A percentile compares a stretch with the other conserved stretches of the same genome.
These are phyloP conservation scores for Pachyramphus minor DNA, from an alignment of 2,113 vertebrate genomes.

Conservation along the genomic window DNA sequence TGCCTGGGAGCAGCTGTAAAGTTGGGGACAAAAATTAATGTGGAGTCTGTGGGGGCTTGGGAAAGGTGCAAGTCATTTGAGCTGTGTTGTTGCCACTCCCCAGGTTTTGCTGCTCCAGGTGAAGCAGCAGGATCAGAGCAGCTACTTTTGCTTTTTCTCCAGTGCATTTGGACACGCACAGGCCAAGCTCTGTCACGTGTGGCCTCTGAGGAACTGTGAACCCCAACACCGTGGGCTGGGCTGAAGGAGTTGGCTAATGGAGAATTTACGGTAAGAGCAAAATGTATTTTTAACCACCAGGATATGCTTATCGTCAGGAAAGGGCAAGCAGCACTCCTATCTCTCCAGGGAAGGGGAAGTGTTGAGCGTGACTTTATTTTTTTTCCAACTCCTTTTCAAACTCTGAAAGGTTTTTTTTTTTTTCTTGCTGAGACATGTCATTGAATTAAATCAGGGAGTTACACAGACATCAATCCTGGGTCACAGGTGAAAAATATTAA, in stretches of 20 bases:
- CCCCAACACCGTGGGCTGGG: background rate
- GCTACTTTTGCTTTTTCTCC: background rate
- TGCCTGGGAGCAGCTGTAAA: background rate
- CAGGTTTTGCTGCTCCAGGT: background rate
- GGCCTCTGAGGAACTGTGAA: background rate
- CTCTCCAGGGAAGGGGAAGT: slow-evolving; percentile 58
- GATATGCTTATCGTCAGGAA: slow-evolving; percentile 70
- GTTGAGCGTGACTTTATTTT: slow-evolving; percentile 42
- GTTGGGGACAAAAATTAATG: background rate
- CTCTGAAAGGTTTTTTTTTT: background rate
- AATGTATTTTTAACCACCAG: slow-evolving; percentile 67
- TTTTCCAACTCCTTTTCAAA: slow-evolving; percentile 40
- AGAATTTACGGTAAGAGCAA: slow-evolving; percentile 52
- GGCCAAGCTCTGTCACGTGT: background rate
- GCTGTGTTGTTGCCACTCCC: background rate
- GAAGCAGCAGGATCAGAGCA: background rate
- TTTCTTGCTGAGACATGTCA: background rate
- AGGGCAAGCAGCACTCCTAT: slow-evolving; percentile 56
- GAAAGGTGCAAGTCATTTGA: background rate
- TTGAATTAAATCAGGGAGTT: background rate
- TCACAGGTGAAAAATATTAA: slow-evolving; percentile 45
- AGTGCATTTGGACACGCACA: fast-evolving
- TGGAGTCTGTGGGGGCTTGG: background rate
- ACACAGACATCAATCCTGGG: background rate
- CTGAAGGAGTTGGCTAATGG: slow-evolving; percentile 14